Percentiles rank a stretch among this genome's conserved stretches.
These are phyloP conservation scores for Caenorhabditis macrosperma DNA, from an alignment of 2,888 invertebrate genomes.

Conservation along the genomic window DNA sequence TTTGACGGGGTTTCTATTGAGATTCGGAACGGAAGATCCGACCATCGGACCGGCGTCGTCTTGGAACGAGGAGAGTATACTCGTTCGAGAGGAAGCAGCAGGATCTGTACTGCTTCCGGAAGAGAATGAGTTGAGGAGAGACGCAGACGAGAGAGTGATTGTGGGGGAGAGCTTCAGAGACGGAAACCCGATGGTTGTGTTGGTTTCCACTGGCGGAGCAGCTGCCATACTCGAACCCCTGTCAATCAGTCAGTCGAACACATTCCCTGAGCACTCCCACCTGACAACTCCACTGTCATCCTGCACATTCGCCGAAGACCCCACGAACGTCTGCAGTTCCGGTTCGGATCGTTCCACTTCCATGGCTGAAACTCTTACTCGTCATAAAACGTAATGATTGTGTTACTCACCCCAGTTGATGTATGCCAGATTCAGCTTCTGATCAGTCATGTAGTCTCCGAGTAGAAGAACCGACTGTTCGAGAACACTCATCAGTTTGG, in stretches of 20 bases:
- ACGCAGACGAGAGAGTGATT: constrained; percentile 66
- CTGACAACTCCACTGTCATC: constrained; percentile 43
- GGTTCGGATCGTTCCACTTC: constrained; percentile 63
- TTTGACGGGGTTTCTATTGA: constrained; percentile 66
- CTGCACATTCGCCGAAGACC: constrained; percentile 27
- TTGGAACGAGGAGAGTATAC: constrained; percentile 24
- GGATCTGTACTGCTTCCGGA: not conserved
- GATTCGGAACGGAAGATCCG: constrained; percentile 20
- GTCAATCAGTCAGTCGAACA: too few relatives aligned
- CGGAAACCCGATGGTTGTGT: constrained; percentile 55
- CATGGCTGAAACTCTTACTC: too few relatives aligned
- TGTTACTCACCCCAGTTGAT: constrained; percentile 69
- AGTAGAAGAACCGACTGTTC: constrained; percentile 70
- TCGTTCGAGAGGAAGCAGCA: not conserved
- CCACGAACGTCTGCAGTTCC: constrained; percentile 23
- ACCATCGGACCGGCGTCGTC: constrained; percentile 29
- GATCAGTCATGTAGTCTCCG: constrained; percentile 64
- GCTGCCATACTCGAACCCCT: constrained; percentile 10
- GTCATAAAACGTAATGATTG: too few relatives aligned
- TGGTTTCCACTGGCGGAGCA: constrained; percentile 21
- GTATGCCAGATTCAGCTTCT: constrained; percentile 57
- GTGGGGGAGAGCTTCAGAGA: constrained; percentile 60
- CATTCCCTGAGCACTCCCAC: constrained; percentile 1
- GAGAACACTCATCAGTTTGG: constrained; percentile 70
- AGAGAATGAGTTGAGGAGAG: constrained; percentile 46